Evolutionary conservation across 2,113 vertebrate genomes (phyloP).

Genomic region (Okapia johnstoni): DNA sequence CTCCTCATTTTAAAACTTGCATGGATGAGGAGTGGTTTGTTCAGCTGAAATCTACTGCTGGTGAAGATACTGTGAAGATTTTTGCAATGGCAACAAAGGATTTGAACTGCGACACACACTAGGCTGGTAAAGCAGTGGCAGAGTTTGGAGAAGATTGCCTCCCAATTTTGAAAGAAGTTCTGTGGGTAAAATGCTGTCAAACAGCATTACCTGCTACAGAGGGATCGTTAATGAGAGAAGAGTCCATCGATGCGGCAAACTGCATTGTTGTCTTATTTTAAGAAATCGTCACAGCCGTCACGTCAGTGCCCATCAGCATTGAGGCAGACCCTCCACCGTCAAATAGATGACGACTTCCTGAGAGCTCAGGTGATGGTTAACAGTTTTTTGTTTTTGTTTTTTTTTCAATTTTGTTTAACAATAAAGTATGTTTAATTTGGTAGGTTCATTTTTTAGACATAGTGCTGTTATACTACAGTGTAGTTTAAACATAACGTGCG

Average conservation of each 20-base stretch:
- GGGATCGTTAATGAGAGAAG: neutral
- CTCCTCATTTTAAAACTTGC: accelerated
- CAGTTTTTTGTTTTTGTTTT: neutral
- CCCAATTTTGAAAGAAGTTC: neutral
- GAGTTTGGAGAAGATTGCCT: neutral
- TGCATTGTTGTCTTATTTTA: neutral
- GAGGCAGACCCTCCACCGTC: too few species aligned
- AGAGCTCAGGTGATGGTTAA: neutral
- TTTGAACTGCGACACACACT: neutral
- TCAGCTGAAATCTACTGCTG: neutral
- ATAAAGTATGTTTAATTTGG: neutral
- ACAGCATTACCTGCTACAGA: neutral
- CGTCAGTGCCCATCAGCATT: neutral
- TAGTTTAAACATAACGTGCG: neutral
- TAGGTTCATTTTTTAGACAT: neutral
- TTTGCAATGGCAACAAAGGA: neutral
- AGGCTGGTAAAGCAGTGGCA: neutral
- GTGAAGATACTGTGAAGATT: neutral
- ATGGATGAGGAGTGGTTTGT: neutral
- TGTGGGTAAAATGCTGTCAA: neutral
- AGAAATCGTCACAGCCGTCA: neutral
- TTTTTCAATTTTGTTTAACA: neutral
- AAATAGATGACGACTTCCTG: neutral
- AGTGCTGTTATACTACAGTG: neutral
- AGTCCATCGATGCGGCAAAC: neutral